A percentile compares a stretch with the other conserved stretches of the same genome.
These are phyloP conservation scores for Dynastes tityus DNA, from an alignment of 2,888 invertebrate genomes.

Conservation along the genomic window DNA sequence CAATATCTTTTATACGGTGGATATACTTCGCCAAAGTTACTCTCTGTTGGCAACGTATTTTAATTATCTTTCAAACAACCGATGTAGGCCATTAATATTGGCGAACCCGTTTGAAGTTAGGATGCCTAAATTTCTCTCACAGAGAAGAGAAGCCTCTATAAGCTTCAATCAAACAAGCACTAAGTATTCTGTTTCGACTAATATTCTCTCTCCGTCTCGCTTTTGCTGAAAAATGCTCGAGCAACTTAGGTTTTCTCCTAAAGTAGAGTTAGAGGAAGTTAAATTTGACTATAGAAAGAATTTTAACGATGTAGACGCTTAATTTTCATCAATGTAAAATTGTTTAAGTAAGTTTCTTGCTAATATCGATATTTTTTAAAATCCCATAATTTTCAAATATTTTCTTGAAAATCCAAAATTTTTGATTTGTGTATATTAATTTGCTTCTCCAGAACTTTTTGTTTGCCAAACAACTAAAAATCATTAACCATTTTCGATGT, in stretches of 20 bases:
- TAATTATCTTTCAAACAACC: slow-evolving; percentile 48
- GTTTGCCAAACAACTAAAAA: no score
- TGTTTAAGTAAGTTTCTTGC: not conserved
- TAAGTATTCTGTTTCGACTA: slow-evolving; percentile 43
- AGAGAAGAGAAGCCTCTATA: slow-evolving; percentile 46
- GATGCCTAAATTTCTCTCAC: slow-evolving; percentile 49
- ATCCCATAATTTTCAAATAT: not conserved
- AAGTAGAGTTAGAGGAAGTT: slow-evolving; percentile 31
- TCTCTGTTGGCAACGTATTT: slow-evolving; percentile 39
- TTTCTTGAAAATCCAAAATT: not conserved
- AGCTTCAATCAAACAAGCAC: slow-evolving; percentile 48
- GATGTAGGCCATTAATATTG: slow-evolving; percentile 50
- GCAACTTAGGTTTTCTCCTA: slow-evolving; percentile 26
- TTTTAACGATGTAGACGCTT: not conserved
- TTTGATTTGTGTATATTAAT: not conserved
- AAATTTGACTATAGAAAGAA: slow-evolving; percentile 30
- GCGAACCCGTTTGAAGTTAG: slow-evolving; percentile 49
- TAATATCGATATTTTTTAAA: not conserved
- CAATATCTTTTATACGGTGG: slow-evolving; percentile 5
- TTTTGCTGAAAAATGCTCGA: slow-evolving; percentile 29
- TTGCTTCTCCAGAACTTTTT: not conserved
- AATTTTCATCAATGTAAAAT: not conserved
- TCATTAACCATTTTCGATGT: no score
- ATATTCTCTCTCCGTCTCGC: slow-evolving; percentile 35
- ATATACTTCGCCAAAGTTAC: slow-evolving; percentile 25